phyloP scores from a whole-genome alignment of 2,797 vertebrate species.

The Varecia variegata region DNA sequence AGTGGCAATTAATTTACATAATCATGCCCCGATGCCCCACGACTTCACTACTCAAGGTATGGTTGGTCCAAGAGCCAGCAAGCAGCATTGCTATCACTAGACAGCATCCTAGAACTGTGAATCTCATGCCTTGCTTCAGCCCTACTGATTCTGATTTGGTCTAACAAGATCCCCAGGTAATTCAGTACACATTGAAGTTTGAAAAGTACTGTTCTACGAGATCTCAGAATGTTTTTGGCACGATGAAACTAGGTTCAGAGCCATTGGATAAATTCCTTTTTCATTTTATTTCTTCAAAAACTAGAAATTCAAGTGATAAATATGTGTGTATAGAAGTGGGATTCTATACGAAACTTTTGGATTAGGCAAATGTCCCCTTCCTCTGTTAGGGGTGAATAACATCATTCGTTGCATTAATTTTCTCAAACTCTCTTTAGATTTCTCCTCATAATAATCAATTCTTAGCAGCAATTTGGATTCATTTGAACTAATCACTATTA shows the following conservation, averaged over 20 bases:
- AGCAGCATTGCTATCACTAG: background rate
- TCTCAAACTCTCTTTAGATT: constrained; percentile 40
- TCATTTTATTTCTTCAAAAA: constrained; percentile 33
- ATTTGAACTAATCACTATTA: constrained; percentile 42
- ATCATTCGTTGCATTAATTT: constrained; percentile 42
- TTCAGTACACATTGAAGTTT: background rate
- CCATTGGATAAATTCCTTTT: background rate
- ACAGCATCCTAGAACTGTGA: background rate
- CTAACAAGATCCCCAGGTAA: constrained; percentile 31
- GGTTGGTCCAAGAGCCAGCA: background rate
- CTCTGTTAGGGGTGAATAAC: constrained; percentile 9
- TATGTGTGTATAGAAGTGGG: background rate
- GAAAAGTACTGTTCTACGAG: background rate
- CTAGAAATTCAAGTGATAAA: background rate
- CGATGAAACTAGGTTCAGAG: background rate
- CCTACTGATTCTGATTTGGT: background rate
- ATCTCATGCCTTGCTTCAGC: background rate
- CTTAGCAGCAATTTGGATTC: constrained; percentile 57
- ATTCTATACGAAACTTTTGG: background rate
- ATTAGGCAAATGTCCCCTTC: background rate
- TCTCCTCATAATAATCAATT: constrained; percentile 32
- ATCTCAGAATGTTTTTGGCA: background rate
- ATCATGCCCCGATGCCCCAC: background rate
- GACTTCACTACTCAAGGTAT: background rate
- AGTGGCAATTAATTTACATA: background rate